Base-by-base conservation (phyloP, 2,888 invertebrate species). In the Eristalis tenax region DNA sequence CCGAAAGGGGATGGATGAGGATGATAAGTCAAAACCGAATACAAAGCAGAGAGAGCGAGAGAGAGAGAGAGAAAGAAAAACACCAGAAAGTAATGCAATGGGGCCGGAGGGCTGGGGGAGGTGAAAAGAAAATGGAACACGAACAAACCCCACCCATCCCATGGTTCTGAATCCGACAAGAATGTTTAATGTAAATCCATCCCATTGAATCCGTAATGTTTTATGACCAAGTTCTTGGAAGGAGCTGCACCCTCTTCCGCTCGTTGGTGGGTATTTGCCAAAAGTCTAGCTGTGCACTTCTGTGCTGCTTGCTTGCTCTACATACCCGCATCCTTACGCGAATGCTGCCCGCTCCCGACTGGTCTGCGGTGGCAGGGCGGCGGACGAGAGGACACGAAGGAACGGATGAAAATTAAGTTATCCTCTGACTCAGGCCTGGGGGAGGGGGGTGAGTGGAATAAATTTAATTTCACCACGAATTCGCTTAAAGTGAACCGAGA, bases 381-480 rank as follows among this genome's bases (percentile, higher is more conserved):
- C 8, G 40, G 22, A 13, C 5, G 22, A 64, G 35, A 15, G 23
- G 74, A 15, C 40, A 63, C 26, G 38, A 40, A 38, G 50, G 38
- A 40, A 65, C 43, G 66, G 43, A 66, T 61, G 68, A 68, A 74
- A 80, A 80, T 80, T 74, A 74, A 80, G 80, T 79, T 79, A 79
- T 73, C 71, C 73, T 26, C 23, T 32, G 6, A 40, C 73, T 23
- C 23, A 23, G 2, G 40, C 64, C 57, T 28, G 1, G 66, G n/a
- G 26, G n/a, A 10, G 35, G 66, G 28, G 43, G 50, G 2, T 66
- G 79, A 65, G 65, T 69, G 64, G 74, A 69, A 83, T 83, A 68
- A 69, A 69, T 63, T 73, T 78, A 63, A 77, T 83, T 73, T 78
- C 32, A 35, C 71, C 81, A 70, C 59, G 13, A 82, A 82, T 50